Conservation (phyloP, 2,113 vertebrate genomes). For the Cryptotis parvus region DNA sequence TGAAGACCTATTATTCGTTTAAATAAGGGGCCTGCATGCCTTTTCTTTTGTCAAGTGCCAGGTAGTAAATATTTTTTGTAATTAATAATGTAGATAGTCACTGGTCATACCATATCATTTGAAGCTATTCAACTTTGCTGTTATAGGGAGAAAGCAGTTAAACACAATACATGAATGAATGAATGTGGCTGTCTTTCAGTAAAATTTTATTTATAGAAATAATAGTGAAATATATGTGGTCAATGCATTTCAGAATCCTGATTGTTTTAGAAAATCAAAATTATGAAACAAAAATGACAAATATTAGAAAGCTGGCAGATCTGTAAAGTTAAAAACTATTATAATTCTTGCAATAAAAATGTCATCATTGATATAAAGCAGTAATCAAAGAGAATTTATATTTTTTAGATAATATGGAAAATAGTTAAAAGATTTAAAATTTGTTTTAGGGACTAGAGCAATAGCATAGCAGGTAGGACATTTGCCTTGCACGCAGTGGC, state of each 20-base stretch:
- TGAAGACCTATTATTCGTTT: background rate
- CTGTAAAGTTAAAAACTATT: background rate
- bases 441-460: too few species aligned
- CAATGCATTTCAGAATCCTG: background rate
- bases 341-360: slow-evolving; percentile 4
- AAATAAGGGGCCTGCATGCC: background rate
- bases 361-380: background rate
- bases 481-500: too few species aligned
- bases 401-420: background rate
- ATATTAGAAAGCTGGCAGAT: background rate
- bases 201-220: slow-evolving; percentile 30
- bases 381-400: background rate
- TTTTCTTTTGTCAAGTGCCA: background rate
- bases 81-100: too few species aligned
- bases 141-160: background rate
- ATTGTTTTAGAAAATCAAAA: background rate
- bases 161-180: background rate
- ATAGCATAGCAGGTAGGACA: too few species aligned
- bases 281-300: background rate
- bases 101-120: background rate
- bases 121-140: background rate
- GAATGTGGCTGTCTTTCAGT: background rate
- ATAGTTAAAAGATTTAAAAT: background rate
- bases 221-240: background rate
- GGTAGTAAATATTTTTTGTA: background rate